Conservation (phyloP, 92 coral and sea anemone species). For the Siderastrea radians region DNA sequence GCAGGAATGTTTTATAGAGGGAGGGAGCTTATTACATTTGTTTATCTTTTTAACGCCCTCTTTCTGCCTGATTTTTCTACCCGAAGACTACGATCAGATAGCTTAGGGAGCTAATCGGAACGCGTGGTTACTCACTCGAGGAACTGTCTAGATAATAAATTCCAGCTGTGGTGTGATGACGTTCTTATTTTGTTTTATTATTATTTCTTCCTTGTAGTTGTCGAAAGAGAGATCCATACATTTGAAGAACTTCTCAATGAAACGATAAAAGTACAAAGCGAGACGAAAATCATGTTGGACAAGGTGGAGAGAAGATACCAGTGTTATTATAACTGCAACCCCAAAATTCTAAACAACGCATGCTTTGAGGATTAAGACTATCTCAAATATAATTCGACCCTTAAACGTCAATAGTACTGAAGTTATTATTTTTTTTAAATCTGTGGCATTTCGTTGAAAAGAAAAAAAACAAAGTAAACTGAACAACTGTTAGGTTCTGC, state of each 20-base stretch:
- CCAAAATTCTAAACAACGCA: background rate
- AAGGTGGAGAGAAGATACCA: conserved; percentile 3
- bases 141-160: background rate
- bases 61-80: too few relatives aligned
- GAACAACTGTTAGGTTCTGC: too few relatives aligned
- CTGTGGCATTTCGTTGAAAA: too few relatives aligned
- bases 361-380: conserved; percentile 17
- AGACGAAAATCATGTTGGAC: conserved; percentile 6
- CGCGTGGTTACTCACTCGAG: too few relatives aligned
- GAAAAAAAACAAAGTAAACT: too few relatives aligned
- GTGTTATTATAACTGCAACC: conserved; percentile 20
- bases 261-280: conserved; percentile 56
- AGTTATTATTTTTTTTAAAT: too few relatives aligned
- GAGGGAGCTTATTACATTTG: too few relatives aligned
- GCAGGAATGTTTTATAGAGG: too few relatives aligned
- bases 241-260: conserved; percentile 73
- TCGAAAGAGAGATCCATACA: conserved; percentile 60
- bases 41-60: too few relatives aligned
- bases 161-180: background rate
- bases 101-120: too few relatives aligned
- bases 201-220: conserved; percentile 26
- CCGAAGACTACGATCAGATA: too few relatives aligned
- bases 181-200: background rate
- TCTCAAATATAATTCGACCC: background rate
- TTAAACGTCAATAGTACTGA: too few relatives aligned